phyloP scores from a whole-genome alignment of 2,888 invertebrate genomes.

The Saturnia japonica region DNA sequence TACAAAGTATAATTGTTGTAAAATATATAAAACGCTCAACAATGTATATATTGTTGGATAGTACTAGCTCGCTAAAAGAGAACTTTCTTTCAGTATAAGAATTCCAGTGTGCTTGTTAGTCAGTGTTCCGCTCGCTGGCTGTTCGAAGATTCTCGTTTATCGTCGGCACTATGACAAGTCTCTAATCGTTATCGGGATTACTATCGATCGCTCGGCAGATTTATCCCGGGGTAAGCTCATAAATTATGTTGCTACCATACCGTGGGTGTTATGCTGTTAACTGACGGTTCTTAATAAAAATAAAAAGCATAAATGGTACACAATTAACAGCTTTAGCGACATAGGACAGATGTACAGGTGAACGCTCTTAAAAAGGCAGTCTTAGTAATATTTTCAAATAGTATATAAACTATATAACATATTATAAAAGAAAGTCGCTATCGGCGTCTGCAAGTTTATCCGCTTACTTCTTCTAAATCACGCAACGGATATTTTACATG shows the following conservation, averaged over 20 bases:
- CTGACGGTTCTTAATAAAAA: constrained; percentile 18
- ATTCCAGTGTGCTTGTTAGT: constrained; percentile 9
- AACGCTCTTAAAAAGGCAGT: neutral
- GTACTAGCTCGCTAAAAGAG: constrained; percentile 1
- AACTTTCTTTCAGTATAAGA: constrained; percentile 8
- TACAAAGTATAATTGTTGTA: neutral
- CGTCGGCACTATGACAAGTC: constrained; percentile 20
- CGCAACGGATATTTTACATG: too few relatives aligned
- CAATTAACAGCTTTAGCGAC: neutral
- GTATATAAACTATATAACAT: too few relatives aligned
- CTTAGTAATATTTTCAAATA: too few relatives aligned
- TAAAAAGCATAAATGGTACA: neutral
- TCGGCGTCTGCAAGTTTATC: too few relatives aligned
- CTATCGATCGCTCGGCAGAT: constrained; percentile 29
- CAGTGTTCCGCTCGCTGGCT: constrained; percentile 3
- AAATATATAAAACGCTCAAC: neutral
- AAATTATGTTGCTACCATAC: constrained; percentile 52
- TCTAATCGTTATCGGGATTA: constrained; percentile 17
- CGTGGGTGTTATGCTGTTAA: constrained; percentile 43
- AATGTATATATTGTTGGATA: neutral
- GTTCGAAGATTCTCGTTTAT: constrained; percentile 3
- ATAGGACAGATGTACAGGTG: neutral
- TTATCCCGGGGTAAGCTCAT: constrained; percentile 51
- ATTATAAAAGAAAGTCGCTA: too few relatives aligned
- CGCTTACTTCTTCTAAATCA: too few relatives aligned